These are phyloP conservation scores for Lasioglossum marginatum DNA, from an alignment of 2,888 invertebrate genomes.

Conservation along the genomic window DNA sequence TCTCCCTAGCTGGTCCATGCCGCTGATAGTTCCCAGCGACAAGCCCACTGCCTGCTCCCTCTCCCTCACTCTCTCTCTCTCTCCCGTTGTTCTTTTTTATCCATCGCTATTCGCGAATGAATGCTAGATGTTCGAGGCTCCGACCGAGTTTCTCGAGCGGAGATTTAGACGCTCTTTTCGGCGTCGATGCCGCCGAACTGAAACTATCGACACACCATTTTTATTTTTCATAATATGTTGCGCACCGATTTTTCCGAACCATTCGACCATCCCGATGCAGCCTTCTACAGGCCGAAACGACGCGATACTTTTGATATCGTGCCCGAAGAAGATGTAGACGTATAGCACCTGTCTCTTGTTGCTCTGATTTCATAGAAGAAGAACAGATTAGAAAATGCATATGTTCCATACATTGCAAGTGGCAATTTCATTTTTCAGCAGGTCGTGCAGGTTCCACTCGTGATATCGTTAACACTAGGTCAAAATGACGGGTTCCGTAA, in stretches of 20 bases:
- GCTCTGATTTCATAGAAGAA: no score
- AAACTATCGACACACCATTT: neutral
- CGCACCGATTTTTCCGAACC: neutral
- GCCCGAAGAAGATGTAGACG: no score
- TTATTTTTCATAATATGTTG: neutral
- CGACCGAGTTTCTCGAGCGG: neutral
- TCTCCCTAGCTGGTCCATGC: constrained; percentile 51
- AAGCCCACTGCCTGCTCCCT: constrained; percentile 10
- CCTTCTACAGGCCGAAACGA: neutral
- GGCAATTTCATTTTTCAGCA: no score
- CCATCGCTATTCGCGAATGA: constrained; percentile 9
- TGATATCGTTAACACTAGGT: no score
- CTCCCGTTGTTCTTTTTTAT: neutral
- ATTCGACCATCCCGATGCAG: neutral
- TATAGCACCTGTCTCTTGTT: no score
- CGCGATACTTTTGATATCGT: no score
- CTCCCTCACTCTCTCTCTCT: neutral
- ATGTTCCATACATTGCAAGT: no score
- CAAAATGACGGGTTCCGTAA: no score
- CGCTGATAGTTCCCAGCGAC: constrained; percentile 52
- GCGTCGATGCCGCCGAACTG: neutral
- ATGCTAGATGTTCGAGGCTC: constrained; percentile 3
- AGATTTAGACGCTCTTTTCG: neutral
- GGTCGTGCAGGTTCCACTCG: no score
- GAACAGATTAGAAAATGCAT: no score